A percentile compares a stretch with the other conserved stretches of the same genome.
Evolutionary conservation across 2,797 vertebrate genomes (phyloP).

Genomic region (Macrochelys suwanniensis): DNA sequence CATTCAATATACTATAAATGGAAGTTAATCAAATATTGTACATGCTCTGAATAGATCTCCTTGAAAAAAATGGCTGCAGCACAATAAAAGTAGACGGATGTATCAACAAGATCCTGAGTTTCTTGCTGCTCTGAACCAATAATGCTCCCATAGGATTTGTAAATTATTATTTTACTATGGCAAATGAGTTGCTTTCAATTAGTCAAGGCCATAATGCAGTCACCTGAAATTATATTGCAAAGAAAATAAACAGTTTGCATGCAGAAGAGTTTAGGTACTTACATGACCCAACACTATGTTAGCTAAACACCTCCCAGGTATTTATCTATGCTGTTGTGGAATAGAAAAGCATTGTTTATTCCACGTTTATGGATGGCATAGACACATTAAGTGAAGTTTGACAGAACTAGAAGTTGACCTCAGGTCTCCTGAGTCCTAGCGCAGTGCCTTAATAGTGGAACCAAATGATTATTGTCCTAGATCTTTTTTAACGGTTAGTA

Average conservation of each 20-base stretch:
- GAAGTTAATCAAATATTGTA: constrained; percentile 1
- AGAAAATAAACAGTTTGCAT: constrained; percentile 63
- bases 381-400: neutral
- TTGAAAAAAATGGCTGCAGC: neutral
- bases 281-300: constrained; percentile 36
- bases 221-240: constrained; percentile 12
- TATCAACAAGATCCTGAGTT: neutral
- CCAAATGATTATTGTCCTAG: neutral
- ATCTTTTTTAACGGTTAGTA: fast-evolving
- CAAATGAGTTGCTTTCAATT: neutral
- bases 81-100: neutral
- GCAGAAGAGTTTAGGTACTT: constrained; percentile 45
- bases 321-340: constrained; percentile 40
- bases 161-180: neutral
- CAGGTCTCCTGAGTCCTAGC: neutral
- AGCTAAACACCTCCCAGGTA: constrained; percentile 51
- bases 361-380: constrained; percentile 28
- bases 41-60: neutral
- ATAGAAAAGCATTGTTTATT: constrained; percentile 50
- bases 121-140: neutral
- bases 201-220: constrained; percentile 15
- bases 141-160: neutral
- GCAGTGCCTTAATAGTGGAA: neutral
- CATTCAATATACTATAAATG: neutral
- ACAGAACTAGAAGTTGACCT: neutral